A percentile compares a stretch with the other conserved stretches of the same genome.
Conservation (phyloP, 2,888 invertebrate species). For the Cerceris rybyensis region DNA sequence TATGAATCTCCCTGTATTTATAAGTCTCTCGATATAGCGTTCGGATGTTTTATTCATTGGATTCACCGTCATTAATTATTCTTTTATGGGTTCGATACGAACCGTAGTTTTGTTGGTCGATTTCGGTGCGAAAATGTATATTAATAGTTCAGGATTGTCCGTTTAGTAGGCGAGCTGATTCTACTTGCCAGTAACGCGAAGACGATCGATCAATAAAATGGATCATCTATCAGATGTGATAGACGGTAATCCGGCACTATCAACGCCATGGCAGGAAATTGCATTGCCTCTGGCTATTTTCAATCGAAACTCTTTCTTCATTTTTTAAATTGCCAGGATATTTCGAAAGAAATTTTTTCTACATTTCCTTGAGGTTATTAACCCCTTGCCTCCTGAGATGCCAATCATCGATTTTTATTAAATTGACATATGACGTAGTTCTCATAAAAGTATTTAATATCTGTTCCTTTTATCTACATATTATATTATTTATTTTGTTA, state of each 20-base stretch:
- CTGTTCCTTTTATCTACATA: too few relatives aligned
- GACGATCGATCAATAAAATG: constrained; percentile 7
- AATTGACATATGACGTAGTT: too few relatives aligned
- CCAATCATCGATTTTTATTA: too few relatives aligned
- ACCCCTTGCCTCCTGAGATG: too few relatives aligned
- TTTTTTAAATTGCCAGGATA: not conserved
- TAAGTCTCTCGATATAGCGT: too few relatives aligned
- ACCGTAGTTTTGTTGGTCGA: not conserved
- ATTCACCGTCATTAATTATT: not conserved
- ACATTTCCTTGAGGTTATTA: not conserved
- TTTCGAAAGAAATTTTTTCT: not conserved
- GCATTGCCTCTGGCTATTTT: not conserved
- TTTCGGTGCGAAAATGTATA: not conserved
- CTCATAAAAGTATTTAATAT: too few relatives aligned
- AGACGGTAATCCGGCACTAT: constrained; percentile 7
- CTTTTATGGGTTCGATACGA: not conserved
- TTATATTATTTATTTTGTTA: too few relatives aligned
- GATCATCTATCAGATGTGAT: constrained; percentile 6
- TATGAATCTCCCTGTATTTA: too few relatives aligned
- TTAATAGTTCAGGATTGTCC: not conserved
- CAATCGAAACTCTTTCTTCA: not conserved
- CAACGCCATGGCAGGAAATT: not conserved
- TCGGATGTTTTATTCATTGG: too few relatives aligned
- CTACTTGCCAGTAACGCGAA: not conserved
- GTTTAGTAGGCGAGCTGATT: not conserved